Percentiles rank a stretch among this genome's conserved stretches.
These are phyloP conservation scores for Corapipo altera DNA, from an alignment of 2,113 vertebrate genomes.

Conservation along the genomic window DNA sequence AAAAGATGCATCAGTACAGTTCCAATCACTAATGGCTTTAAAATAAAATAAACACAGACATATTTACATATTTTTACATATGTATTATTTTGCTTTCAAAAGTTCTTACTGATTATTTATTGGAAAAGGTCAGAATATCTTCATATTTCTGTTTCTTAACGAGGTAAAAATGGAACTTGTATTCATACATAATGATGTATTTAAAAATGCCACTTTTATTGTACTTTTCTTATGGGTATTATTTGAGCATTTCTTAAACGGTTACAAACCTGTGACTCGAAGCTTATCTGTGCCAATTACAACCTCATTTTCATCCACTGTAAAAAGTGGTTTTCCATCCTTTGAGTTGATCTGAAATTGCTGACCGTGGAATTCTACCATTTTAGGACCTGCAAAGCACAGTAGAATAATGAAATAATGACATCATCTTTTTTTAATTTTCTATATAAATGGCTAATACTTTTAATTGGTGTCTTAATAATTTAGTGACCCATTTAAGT, in stretches of 20 bases:
- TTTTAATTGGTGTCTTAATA: background rate
- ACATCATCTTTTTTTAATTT: background rate
- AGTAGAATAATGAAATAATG: background rate
- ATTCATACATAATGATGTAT: background rate
- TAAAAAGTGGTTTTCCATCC: constrained; percentile 84
- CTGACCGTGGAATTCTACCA: constrained; percentile 81
- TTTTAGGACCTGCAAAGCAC: constrained; percentile 81
- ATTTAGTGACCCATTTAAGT: background rate
- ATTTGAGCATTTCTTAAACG: background rate
- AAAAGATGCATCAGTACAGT: background rate
- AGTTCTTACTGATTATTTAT: background rate
- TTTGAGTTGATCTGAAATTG: constrained; percentile 85
- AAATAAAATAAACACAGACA: background rate
- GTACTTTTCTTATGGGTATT: background rate
- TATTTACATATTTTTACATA: background rate
- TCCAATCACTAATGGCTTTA: background rate
- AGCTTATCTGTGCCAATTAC: constrained; percentile 88
- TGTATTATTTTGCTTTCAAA: background rate
- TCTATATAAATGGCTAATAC: background rate
- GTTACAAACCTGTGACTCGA: constrained; percentile 87
- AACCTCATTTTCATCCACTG: constrained; percentile 81
- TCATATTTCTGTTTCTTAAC: background rate
- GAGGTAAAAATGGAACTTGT: background rate
- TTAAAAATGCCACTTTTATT: background rate
- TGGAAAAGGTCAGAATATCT: background rate